Evolutionary conservation across 1,140 invertebrate species (phyloP), one percentile per base, ranked within the genome.

Genomic region (Heliothis subflexa): DNA sequence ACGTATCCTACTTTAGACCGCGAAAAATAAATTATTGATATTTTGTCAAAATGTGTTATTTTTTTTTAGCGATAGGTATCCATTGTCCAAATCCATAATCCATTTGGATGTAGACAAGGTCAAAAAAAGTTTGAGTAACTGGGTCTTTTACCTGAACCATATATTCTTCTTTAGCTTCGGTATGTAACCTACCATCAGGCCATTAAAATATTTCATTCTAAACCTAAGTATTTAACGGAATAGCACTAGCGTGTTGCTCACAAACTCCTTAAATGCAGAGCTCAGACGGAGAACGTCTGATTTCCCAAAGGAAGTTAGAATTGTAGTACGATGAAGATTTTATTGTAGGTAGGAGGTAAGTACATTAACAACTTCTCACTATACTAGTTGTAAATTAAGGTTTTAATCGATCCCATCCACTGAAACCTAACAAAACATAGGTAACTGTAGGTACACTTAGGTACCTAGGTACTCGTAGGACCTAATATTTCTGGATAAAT

Each of bases 361-460:
- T 33, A 47, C 61, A 64, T 64, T 45, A 64, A 16, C 61, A 64
- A 40, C 33, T 2, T 11, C 40, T 64, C 40, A 64, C 40, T 16
- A 18, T 64, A 33, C n/a, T n/a, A n/a, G 16, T 64, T 2, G n/a
- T 64, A 47, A 33, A 64, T 64, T 64, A 47, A 64, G 16, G 61
- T 64, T 64, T 33, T 64, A 47, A 64, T 64, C n/a, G 16, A 47
- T 64, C 61, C 33, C 4, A n/a, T 57, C 21, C 50, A n/a, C 50
- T 52, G 4, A n/a, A n/a, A 52, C 4, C 4, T 14, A 5, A 13
- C n/a, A 52, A 0, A 12, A 52, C 13, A 13, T 52, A 52, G 13
- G 50, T 14, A 52, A 33, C 33, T 33, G 33, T 3, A 7, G 3
- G 3, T 33, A 33, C 7, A 28, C 4, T 28, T 28, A 33, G 3